Evolutionary conservation across 92 coral and sea anemone species (phyloP), one percentile per base, ranked within the genome.

Genomic region (Heliopora coerulea): DNA sequence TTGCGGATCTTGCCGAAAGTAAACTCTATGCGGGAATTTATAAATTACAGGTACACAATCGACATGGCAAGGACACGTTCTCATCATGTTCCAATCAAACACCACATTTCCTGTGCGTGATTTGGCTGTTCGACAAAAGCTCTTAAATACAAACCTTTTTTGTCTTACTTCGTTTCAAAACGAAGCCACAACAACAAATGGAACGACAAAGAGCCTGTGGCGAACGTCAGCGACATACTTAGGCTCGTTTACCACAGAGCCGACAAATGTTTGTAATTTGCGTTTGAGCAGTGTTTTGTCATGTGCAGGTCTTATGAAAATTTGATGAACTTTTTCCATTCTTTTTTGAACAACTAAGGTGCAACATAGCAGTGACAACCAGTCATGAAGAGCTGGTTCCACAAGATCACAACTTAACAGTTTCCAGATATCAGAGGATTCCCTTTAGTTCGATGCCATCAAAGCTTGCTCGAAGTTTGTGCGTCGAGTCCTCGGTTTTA

Each of bases 221-320:
- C 63, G 15, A 52, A 32, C 33, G 32, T 52, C 48, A 34, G n/a
- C 41, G 40, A 14, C 30, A 31, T 33, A 52, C 31, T 70, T 70
- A 24, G 60, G 18, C 37, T 52, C 30, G 62, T 52, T 52, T 34
- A 54, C 61, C n/a, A 33, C 59, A 50, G 28, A 35, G 77, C 49
- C 77, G 63, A 26, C 63, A 42, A 52, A 70, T 70, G 77, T 70
- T 70, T 70, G 77, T 33, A 33, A 20, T 70, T 31, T 40, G 54
- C 30, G 37, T 54, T 70, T 70, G 52, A 70, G 54, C 63, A 34
- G 63, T 52, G 40, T 70, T 70, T 52, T 70, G 62, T 54, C 77
- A 35, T 48, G 37, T 31, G 44, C 77, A 70, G 77, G 77, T 70
- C 77, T 28, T 48, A 70, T 70, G 19, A 70, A 70, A 70, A 20